phyloP scores from a whole-genome alignment of 2,797 vertebrate species.

The Myripristis jacobus region DNA sequence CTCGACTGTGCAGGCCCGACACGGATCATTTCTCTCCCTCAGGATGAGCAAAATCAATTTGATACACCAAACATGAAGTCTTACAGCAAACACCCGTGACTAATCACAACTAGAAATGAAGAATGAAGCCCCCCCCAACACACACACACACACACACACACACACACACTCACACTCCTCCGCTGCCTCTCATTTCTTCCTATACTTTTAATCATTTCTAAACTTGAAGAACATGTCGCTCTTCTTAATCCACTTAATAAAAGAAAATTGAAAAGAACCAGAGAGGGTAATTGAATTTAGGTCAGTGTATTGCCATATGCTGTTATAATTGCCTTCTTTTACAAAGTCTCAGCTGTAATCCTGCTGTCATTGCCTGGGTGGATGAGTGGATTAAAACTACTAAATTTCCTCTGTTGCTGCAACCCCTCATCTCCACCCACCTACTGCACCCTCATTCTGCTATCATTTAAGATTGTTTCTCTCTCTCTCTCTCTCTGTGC shows the following conservation, averaged over 20 bases:
- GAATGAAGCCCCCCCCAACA: constrained; percentile 45
- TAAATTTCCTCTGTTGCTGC: constrained; percentile 47
- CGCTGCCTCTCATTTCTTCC: constrained; percentile 49
- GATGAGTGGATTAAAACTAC: constrained; percentile 78
- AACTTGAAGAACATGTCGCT: constrained; percentile 71
- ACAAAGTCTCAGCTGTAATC: constrained; percentile 77
- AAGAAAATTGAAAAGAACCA: constrained; percentile 79
- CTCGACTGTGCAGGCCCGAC: constrained; percentile 24
- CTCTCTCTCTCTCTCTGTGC: neutral
- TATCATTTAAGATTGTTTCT: constrained; percentile 35
- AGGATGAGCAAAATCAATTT: constrained; percentile 61
- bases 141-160: too few species aligned
- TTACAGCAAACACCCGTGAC: constrained; percentile 53
- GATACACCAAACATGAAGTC: constrained; percentile 42
- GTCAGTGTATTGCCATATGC: constrained; percentile 70
- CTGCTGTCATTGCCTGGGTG: constrained; percentile 68
- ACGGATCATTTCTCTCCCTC: constrained; percentile 44
- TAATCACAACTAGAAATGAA: constrained; percentile 64
- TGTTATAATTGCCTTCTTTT: constrained; percentile 79
- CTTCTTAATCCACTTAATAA: constrained; percentile 78
- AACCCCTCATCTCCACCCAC: constrained; percentile 46
- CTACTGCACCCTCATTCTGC: constrained; percentile 30
- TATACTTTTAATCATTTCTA: constrained; percentile 70
- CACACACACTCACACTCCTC: neutral
- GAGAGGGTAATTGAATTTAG: constrained; percentile 76